Conservation (phyloP, 2,888 invertebrate genomes). For the Hedya salicella region DNA sequence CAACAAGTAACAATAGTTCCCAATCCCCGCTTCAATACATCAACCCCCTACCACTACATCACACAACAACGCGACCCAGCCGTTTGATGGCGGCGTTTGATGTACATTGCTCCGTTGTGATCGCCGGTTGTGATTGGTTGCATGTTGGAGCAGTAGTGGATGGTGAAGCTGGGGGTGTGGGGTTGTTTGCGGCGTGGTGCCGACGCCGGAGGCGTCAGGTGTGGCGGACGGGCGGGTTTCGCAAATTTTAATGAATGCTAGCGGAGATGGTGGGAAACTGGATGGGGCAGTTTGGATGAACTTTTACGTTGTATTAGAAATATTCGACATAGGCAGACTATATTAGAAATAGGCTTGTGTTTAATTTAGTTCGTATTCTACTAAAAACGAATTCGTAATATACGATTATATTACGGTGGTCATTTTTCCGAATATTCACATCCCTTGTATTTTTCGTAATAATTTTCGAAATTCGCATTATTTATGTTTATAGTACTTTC, state of each 20-base stretch:
- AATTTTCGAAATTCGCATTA: too few species aligned
- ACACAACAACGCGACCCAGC: not conserved
- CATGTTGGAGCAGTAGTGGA: slow-evolving; percentile 16
- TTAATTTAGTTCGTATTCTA: too few species aligned
- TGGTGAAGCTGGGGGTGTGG: slow-evolving; percentile 2
- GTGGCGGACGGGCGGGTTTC: slow-evolving; percentile 62
- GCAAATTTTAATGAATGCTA: slow-evolving; percentile 78
- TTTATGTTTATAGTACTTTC: too few species aligned
- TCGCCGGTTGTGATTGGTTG: not conserved
- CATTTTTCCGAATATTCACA: too few species aligned
- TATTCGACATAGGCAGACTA: too few species aligned
- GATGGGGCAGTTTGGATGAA: slow-evolving; percentile 54
- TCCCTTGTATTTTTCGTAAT: too few species aligned
- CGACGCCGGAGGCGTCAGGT: slow-evolving; percentile 58
- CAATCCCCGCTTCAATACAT: slow-evolving; percentile 36
- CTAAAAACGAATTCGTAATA: too few species aligned
- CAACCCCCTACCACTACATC: slow-evolving; percentile 13
- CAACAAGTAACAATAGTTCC: slow-evolving; percentile 42
- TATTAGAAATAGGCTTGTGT: too few species aligned
- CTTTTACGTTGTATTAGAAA: too few species aligned
- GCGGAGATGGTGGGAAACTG: slow-evolving; percentile 51
- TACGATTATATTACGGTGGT: too few species aligned
- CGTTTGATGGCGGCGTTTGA: not conserved
- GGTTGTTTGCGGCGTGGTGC: slow-evolving; percentile 40
- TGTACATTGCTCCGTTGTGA: not conserved